Conservation (phyloP, 2,888 invertebrate species). For the Tachina fera region DNA sequence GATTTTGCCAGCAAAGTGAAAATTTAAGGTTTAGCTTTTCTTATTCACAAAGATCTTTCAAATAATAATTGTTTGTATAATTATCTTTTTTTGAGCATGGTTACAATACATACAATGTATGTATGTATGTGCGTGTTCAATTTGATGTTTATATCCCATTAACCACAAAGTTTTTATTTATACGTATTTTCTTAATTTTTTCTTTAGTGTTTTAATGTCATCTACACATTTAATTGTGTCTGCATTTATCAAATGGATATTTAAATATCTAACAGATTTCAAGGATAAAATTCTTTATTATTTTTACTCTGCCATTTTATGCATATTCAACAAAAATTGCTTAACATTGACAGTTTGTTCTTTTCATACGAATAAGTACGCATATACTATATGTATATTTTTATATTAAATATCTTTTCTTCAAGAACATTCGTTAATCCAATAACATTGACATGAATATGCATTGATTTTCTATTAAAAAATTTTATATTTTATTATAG, state of each 20-base stretch:
- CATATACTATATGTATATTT: background rate
- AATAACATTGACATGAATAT: conserved; percentile 33
- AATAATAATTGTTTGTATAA: no score
- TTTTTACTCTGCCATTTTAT: conserved; percentile 17
- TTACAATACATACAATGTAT: no score
- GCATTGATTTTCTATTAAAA: conserved; percentile 32
- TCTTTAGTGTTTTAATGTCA: conserved; percentile 19
- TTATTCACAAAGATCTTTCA: no score
- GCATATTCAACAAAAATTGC: conserved; percentile 53
- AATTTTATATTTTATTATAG: background rate
- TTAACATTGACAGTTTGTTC: conserved; percentile 53
- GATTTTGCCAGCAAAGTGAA: no score
- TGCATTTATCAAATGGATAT: conserved; percentile 8
- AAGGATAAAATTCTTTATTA: conserved; percentile 31
- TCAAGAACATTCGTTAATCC: conserved; percentile 11
- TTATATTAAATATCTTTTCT: background rate
- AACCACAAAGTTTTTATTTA: no score
- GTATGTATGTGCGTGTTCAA: no score
- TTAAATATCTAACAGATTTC: conserved; percentile 15
- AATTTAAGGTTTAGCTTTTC: no score
- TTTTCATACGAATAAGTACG: conserved; percentile 22
- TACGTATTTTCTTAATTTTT: background rate
- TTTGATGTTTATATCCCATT: no score
- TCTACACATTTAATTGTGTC: conserved; percentile 30
- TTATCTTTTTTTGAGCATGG: no score